Evolutionary conservation across 35 echinoderm and acorn worm species (phyloP), one percentile per base, ranked within the genome.

Genomic region (Ophioderma brevispina): DNA sequence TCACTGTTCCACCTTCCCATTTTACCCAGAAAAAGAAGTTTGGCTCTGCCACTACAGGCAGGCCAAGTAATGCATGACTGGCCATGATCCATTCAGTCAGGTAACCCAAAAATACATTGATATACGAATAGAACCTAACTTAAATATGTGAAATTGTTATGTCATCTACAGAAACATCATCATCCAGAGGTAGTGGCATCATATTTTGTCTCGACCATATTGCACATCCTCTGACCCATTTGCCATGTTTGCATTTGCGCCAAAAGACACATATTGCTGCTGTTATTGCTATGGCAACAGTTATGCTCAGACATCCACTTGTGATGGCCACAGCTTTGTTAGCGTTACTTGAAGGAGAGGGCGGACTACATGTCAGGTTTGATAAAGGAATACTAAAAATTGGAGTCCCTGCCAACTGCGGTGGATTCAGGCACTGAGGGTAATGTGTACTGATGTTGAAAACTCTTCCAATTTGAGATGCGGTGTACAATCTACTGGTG

Each of bases 131-230:
- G n/a, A n/a, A n/a, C n/a, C n/a, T n/a, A 46, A 46, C 5, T 46
- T 46, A 46, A 17, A 46, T 46, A 46, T 46, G 4, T 46, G 41
- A 70, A 30, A 70, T 25, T 15, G 10, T 70, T 3, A 70, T 2
- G 10, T 70, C 59, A 70, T 70, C 6, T 15, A 85, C 43, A 4
- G 83, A 85, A 5, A 85, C 52, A 37, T 85, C 52, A 38, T 85
- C 83, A 64, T 85, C 83, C 14, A 85, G 30, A 34, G 83, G 83
- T n/a, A 84, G 50, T 30, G 41, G 1, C n/a, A 52, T 85, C 25
- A 82, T 43, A n/a, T 82, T 82, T n/a, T 82, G 25, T 43, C 37
- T 38, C 8, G 32, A 21, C 52, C 52, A 59, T 32, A 63, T 32
- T 37, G 83, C 33, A 75, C 46, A 52, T 34, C 70, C 10, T 38